These are phyloP conservation scores for Melipona beecheii DNA, from an alignment of 2,888 invertebrate species.

Conservation along the genomic window DNA sequence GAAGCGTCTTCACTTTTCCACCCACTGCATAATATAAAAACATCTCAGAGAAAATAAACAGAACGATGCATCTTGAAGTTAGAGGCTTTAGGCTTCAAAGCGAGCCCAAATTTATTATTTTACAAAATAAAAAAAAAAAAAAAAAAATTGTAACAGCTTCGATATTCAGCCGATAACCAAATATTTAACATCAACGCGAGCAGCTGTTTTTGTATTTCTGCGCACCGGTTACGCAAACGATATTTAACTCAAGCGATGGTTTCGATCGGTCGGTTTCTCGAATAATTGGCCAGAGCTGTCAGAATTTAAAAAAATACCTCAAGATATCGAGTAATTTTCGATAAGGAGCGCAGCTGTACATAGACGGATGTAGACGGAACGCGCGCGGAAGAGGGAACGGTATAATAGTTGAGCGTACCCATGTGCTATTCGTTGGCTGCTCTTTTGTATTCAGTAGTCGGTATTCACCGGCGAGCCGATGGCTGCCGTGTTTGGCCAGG, in stretches of 20 bases:
- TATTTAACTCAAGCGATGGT: neutral
- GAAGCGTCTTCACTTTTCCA: too few relatives aligned
- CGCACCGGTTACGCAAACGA: neutral
- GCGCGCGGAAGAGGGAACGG: neutral
- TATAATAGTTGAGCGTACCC: slow-evolving; percentile 10
- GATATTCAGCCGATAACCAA: too few relatives aligned
- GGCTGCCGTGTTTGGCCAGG: slow-evolving; percentile 68
- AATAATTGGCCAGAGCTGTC: too few relatives aligned
- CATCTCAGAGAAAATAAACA: too few relatives aligned
- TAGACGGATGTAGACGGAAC: neutral
- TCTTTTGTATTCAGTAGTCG: slow-evolving; percentile 68
- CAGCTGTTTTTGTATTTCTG: too few relatives aligned
- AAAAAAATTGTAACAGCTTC: too few relatives aligned
- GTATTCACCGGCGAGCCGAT: slow-evolving; percentile 61
- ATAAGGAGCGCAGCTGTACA: neutral
- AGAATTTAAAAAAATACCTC: neutral
- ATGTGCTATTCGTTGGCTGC: slow-evolving; percentile 43
- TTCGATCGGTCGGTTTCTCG: neutral
- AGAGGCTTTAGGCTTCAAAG: too few relatives aligned
- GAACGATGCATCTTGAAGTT: too few relatives aligned
- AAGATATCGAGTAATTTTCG: neutral
- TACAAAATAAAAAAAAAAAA: too few relatives aligned
- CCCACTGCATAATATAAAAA: too few relatives aligned
- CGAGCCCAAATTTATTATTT: too few relatives aligned
- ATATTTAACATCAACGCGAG: too few relatives aligned